phyloP scores from a whole-genome alignment of 2,113 vertebrate species.

The Dromaius novaehollandiae region DNA sequence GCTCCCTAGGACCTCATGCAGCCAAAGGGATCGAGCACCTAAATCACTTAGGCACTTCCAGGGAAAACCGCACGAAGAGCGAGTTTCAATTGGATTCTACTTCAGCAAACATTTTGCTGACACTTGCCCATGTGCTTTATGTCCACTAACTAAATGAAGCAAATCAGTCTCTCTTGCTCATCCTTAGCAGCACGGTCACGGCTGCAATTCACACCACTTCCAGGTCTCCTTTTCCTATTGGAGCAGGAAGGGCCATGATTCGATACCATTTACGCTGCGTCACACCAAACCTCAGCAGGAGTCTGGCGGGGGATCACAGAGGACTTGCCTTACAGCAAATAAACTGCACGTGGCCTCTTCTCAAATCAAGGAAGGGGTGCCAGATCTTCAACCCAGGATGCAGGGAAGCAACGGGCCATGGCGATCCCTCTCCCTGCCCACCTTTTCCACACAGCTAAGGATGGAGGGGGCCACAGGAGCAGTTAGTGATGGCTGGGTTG shows the following conservation, averaged over 20 bases:
- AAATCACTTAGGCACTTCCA: background rate
- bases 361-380: background rate
- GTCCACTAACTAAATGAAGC: background rate
- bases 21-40: background rate
- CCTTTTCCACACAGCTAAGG: background rate
- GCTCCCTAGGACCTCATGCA: background rate
- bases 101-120: background rate
- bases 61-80: background rate
- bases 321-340: background rate
- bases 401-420: fast-evolving
- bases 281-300: too few relatives aligned
- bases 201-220: too few relatives aligned
- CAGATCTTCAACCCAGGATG: background rate
- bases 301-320: background rate
- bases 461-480: background rate
- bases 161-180: background rate
- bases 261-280: too few relatives aligned
- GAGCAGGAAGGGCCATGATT: too few relatives aligned
- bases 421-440: background rate
- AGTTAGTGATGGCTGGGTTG: background rate
- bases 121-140: background rate
- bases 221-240: too few relatives aligned
- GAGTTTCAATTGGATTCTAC: background rate
- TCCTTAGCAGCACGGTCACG: too few relatives aligned
- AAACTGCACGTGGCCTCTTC: background rate